phyloP scores from a whole-genome alignment of 2,113 vertebrate species.

The Halcyon malimbica region DNA sequence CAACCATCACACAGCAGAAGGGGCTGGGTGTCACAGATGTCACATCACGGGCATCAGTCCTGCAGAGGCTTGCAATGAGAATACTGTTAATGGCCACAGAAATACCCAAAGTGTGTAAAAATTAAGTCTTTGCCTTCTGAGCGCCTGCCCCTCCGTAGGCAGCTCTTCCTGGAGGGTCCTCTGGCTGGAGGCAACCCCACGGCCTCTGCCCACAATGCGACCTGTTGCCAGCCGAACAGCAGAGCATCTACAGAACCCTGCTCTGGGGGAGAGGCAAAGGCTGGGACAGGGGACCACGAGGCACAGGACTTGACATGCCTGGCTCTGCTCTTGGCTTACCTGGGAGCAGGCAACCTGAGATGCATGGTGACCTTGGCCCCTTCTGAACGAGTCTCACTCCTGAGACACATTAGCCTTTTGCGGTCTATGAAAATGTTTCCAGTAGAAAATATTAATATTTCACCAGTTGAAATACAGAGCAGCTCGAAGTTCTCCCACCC shows the following conservation, averaged over 20 bases:
- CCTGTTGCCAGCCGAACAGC: accelerated
- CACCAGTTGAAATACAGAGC: background rate
- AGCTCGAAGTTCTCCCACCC: background rate
- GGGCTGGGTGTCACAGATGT: background rate
- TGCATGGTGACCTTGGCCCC: accelerated
- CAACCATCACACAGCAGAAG: background rate
- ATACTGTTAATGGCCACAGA: background rate
- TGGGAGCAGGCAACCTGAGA: background rate
- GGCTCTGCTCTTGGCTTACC: background rate
- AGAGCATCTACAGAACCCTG: background rate
- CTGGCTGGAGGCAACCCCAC: background rate
- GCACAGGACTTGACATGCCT: accelerated
- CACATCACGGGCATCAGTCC: accelerated
- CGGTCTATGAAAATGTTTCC: background rate
- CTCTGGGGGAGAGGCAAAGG: accelerated
- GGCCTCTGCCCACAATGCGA: accelerated
- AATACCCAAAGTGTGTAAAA: background rate
- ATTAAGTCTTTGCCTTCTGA: accelerated
- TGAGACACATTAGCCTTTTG: background rate
- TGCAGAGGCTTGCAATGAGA: background rate
- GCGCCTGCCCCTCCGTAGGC: accelerated
- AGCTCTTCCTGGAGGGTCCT: background rate
- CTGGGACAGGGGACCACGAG: background rate
- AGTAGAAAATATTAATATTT: background rate
- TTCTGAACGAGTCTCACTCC: background rate